A percentile compares a stretch with the other conserved stretches of the same genome.
These are phyloP conservation scores for Agrotis clavis DNA, from an alignment of 2,888 invertebrate genomes.

Conservation along the genomic window DNA sequence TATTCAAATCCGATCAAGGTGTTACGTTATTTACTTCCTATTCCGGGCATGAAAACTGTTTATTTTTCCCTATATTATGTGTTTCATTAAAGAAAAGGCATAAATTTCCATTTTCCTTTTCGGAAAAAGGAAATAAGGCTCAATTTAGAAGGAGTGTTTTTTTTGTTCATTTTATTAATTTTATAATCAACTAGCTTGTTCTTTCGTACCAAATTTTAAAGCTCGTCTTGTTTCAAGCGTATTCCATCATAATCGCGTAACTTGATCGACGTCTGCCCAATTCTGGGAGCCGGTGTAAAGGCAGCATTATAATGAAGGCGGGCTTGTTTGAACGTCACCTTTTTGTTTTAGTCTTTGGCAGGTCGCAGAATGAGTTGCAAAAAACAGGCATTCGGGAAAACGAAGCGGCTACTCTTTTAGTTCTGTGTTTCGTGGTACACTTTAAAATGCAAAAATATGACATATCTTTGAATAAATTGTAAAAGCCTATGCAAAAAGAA, in stretches of 20 bases:
- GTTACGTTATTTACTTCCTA: slow-evolving; percentile 18
- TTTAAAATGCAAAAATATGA: background rate
- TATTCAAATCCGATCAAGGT: slow-evolving; percentile 9
- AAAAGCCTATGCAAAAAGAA: no score
- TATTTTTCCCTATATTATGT: background rate
- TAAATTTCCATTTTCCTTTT: no score
- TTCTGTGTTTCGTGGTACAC: slow-evolving; percentile 7
- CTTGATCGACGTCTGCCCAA: slow-evolving; percentile 75
- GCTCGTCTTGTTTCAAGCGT: slow-evolving; percentile 64
- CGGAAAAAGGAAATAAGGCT: no score
- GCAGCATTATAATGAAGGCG: slow-evolving; percentile 64
- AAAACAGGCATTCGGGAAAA: slow-evolving; percentile 25
- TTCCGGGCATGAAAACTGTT: background rate
- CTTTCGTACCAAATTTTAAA: slow-evolving; percentile 32
- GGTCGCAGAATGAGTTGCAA: slow-evolving; percentile 17
- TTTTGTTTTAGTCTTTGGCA: slow-evolving; percentile 50
- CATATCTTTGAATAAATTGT: background rate
- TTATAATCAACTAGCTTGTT: background rate
- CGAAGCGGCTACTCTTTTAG: slow-evolving; percentile 18
- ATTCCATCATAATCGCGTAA: slow-evolving; percentile 74
- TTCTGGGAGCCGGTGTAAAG: slow-evolving; percentile 65
- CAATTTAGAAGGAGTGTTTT: no score
- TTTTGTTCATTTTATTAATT: no score
- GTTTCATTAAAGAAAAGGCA: background rate
- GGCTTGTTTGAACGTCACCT: slow-evolving; percentile 62